Evolutionary conservation across 2,797 vertebrate genomes (phyloP).

Genomic region (Pipistrellus pipistrellus): DNA sequence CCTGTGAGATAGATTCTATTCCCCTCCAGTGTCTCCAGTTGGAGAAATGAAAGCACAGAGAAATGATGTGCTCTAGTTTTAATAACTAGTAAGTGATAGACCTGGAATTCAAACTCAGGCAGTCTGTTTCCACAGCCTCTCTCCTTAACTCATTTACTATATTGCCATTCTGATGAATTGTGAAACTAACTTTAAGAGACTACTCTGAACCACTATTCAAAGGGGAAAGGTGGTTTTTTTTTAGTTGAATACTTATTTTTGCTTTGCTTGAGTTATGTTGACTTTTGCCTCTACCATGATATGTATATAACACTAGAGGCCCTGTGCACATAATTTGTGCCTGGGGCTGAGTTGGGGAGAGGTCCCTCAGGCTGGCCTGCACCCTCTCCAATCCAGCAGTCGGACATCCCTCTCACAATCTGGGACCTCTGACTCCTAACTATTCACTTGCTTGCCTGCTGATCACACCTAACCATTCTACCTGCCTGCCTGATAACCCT

Average conservation of each 20-base stretch:
- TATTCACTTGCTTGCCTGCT: too few relatives aligned
- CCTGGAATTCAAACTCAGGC: neutral
- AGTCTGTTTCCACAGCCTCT: neutral
- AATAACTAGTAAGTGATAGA: neutral
- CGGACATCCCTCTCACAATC: too few relatives aligned
- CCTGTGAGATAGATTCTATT: neutral
- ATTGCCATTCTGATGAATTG: constrained; percentile 2
- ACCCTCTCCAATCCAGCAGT: too few relatives aligned
- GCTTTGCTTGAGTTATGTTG: constrained; percentile 27
- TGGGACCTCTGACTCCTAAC: too few relatives aligned
- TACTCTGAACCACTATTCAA: neutral
- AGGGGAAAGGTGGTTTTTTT: neutral
- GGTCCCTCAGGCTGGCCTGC: too few relatives aligned
- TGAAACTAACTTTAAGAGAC: constrained; percentile 6
- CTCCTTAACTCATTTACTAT: neutral
- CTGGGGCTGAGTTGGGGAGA: too few relatives aligned
- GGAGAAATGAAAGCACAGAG: neutral
- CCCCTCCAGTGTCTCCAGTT: neutral
- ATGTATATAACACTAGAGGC: constrained; percentile 51
- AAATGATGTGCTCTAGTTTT: neutral
- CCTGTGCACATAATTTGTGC: too few relatives aligned
- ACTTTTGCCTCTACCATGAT: constrained; percentile 41
- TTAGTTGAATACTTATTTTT: constrained; percentile 58
- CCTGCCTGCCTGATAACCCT: too few relatives aligned
- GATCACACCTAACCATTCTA: too few relatives aligned